A percentile compares a stretch with the other conserved stretches of the same genome.
phyloP scores from a whole-genome alignment of 2,888 invertebrate genomes.

The Maniola hyperantus region DNA sequence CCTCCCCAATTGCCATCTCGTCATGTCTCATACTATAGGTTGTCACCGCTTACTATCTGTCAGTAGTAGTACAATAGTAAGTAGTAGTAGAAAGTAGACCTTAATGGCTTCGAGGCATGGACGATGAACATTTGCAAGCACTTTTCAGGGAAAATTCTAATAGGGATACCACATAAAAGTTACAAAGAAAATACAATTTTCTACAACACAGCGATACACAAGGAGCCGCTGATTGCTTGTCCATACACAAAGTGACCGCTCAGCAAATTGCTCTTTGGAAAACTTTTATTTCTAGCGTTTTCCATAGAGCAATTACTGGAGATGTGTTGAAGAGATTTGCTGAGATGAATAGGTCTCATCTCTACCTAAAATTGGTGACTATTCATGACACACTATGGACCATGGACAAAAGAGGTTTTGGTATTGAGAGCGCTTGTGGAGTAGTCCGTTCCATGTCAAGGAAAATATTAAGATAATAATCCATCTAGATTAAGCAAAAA shows the following conservation, averaged over 20 bases:
- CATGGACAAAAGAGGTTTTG: background rate
- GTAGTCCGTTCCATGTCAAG: too few species aligned
- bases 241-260: background rate
- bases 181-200: background rate
- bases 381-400: background rate
- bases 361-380: slow-evolving; percentile 13
- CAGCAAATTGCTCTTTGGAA: background rate
- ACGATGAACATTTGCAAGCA: background rate
- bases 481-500: too few species aligned
- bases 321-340: background rate
- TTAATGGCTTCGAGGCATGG: too few species aligned
- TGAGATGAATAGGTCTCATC: slow-evolving; percentile 5
- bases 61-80: too few species aligned
- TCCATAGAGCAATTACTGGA: background rate
- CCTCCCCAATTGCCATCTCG: too few species aligned
- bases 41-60: too few species aligned
- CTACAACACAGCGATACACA: background rate
- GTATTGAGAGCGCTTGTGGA: background rate
- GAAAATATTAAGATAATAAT: too few species aligned
- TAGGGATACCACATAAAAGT: background rate
- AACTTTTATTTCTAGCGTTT: background rate
- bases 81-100: too few species aligned
- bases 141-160: background rate
- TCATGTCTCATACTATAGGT: too few species aligned
- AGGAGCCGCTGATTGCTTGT: background rate